phyloP scores from a whole-genome alignment of 2,888 invertebrate species.

The Gandaritis pyraliata region DNA sequence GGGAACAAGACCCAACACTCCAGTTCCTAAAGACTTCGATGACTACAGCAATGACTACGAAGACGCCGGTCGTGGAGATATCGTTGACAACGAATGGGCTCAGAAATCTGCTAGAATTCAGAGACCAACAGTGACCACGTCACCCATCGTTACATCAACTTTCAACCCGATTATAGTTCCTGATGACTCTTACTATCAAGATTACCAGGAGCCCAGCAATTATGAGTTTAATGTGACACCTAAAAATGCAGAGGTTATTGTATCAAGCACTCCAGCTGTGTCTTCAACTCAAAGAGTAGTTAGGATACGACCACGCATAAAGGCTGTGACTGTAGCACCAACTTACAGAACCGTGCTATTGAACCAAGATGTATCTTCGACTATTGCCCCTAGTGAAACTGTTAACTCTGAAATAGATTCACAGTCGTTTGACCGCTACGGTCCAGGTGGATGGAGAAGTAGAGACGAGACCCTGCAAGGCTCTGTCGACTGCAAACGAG shows the following conservation, averaged over 20 bases:
- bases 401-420: conserved; percentile 61
- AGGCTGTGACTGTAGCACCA: conserved; percentile 72
- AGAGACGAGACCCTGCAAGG: conserved; percentile 85
- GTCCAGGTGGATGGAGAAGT: conserved; percentile 85
- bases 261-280: conserved; percentile 63
- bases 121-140: conserved; percentile 53
- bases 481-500: conserved; percentile 85
- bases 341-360: conserved; percentile 72
- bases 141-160: conserved; percentile 68
- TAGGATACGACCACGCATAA: conserved; percentile 66
- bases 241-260: conserved; percentile 56
- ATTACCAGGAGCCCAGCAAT: conserved; percentile 64
- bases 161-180: conserved; percentile 80
- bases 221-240: conserved; percentile 60
- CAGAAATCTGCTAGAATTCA: conserved; percentile 57
- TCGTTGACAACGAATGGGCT: conserved; percentile 57
- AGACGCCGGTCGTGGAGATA: conserved; percentile 62
- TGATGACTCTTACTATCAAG: conserved; percentile 78
- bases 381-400: conserved; percentile 48
- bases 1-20: conserved; percentile 70
- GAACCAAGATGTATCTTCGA: conserved; percentile 65
- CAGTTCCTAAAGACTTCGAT: conserved; percentile 57
- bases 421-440: conserved; percentile 85
- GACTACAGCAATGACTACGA: conserved; percentile 64
- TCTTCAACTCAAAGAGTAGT: conserved; percentile 65